phyloP scores from a whole-genome alignment of 1,140 invertebrate species.

The Cardiocondyla obscurior region DNA sequence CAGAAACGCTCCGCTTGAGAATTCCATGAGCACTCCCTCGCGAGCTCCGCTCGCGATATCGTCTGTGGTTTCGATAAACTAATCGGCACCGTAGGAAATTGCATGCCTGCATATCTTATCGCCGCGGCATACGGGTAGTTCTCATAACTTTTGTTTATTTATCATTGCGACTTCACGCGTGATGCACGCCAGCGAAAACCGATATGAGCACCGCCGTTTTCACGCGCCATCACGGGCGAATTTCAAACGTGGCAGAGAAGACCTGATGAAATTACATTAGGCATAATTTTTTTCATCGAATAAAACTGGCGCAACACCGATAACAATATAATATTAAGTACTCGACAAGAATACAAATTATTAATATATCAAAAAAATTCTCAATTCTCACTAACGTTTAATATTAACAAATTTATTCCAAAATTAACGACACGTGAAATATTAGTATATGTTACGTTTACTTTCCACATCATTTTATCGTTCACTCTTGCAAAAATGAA shows the following conservation, averaged over 20 bases:
- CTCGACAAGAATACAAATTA: neutral
- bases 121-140: constrained; percentile 53
- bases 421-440: too few species aligned
- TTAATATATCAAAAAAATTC: too few species aligned
- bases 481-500: too few species aligned
- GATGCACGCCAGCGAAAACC: constrained; percentile 39
- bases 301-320: neutral
- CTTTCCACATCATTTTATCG: neutral
- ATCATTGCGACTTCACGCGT: constrained; percentile 46
- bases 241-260: neutral
- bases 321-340: neutral
- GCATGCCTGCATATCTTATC: constrained; percentile 66
- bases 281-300: neutral
- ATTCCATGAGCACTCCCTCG: constrained; percentile 7
- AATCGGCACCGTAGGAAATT: constrained; percentile 65
- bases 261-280: neutral
- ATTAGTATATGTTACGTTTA: neutral
- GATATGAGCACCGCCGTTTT: constrained; percentile 4
- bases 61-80: constrained; percentile 60
- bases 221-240: neutral
- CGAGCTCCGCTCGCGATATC: constrained; percentile 17
- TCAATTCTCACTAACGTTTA: too few species aligned
- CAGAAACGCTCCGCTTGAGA: neutral
- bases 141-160: constrained; percentile 63
- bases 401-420: neutral